Conservation (phyloP, 2,797 vertebrate species). For the Xenopus petersii region DNA sequence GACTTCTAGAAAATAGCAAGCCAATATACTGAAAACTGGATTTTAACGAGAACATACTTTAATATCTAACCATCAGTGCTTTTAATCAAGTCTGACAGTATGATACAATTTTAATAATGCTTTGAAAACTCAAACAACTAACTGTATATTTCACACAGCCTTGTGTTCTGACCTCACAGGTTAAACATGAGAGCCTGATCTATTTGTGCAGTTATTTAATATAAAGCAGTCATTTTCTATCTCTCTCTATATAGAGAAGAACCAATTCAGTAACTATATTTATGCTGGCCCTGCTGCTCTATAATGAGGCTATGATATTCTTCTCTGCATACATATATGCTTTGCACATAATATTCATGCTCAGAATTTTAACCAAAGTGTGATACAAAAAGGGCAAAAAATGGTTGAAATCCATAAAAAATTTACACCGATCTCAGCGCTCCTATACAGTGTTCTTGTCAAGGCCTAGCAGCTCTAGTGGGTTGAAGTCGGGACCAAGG, state of each 20-base stretch:
- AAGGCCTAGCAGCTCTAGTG: too few relatives aligned
- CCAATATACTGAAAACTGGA: not conserved
- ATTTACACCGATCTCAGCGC: too few relatives aligned
- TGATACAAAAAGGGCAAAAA: too few relatives aligned
- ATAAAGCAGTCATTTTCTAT: not conserved
- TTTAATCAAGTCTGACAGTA: not conserved
- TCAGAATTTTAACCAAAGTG: too few relatives aligned
- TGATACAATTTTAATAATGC: not conserved
- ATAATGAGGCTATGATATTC: not conserved
- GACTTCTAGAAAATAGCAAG: not conserved
- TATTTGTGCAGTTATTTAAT: not conserved
- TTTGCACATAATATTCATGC: not conserved
- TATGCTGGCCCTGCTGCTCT: not conserved
- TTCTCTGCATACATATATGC: not conserved
- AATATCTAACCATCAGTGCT: not conserved
- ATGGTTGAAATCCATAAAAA: too few relatives aligned
- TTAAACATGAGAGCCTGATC: not conserved
- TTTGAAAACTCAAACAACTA: not conserved
- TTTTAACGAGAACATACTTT: not conserved
- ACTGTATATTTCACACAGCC: not conserved
- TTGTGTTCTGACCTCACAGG: not conserved
- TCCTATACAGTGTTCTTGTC: too few relatives aligned
- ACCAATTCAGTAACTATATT: not conserved
- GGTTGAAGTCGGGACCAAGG: too few relatives aligned
- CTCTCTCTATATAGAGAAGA: not conserved